Evolutionary conservation across 35 echinoderm and acorn worm genomes (phyloP).

Genomic region (Apostichopus parvimensis): DNA sequence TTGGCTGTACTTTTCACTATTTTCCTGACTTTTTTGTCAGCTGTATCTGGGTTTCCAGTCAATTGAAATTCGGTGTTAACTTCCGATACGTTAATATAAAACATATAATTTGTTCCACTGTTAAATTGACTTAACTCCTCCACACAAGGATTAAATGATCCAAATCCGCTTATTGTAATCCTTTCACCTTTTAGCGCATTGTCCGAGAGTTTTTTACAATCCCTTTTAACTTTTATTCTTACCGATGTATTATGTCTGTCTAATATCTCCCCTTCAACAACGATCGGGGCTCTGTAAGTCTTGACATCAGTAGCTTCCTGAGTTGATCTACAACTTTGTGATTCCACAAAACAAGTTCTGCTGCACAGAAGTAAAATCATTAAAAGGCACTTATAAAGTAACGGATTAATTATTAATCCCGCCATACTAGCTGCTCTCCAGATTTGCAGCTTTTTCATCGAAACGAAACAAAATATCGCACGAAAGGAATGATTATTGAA

Average conservation of each 20-base stretch:
- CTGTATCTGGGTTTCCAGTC: conserved; percentile 36
- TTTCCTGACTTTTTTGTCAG: conserved; percentile 28
- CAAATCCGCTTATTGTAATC: conserved; percentile 35
- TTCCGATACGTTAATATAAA: conserved; percentile 48
- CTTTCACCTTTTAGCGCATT: conserved; percentile 36
- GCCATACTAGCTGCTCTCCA: conserved; percentile 30
- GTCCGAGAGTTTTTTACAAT: conserved; percentile 22
- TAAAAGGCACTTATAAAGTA: conserved; percentile 38
- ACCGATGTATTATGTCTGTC: conserved; percentile 4
- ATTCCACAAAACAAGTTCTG: conserved; percentile 48
- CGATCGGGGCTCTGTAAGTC: conserved; percentile 48
- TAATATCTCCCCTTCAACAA: conserved; percentile 47
- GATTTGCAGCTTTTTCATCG: neutral
- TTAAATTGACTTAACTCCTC: conserved; percentile 7
- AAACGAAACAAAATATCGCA: neutral
- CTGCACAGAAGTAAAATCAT: conserved; percentile 11
- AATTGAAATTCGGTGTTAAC: conserved; percentile 2
- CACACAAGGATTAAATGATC: conserved; percentile 36
- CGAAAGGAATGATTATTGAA: conserved; percentile 3
- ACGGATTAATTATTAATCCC: conserved; percentile 42
- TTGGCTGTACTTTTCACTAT: conserved; percentile 49
- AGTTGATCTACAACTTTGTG: neutral
- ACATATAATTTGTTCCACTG: neutral
- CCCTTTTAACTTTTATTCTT: conserved; percentile 55
- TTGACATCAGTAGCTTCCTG: conserved; percentile 54